Evolutionary conservation across 2,797 vertebrate species (phyloP).

Genomic region (Eulemur albifrons): DNA sequence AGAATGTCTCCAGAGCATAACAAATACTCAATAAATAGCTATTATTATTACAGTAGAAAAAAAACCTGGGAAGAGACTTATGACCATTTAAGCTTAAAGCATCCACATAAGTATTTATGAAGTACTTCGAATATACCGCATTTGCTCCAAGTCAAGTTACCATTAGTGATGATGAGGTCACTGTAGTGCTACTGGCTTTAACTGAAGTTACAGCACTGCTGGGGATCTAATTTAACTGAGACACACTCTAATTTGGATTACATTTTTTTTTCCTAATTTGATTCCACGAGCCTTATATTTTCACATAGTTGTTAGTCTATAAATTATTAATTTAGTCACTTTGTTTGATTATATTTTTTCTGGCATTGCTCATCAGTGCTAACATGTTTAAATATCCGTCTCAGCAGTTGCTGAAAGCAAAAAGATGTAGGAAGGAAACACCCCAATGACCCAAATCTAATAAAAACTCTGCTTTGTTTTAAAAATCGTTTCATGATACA

Average conservation of each 20-base stretch:
- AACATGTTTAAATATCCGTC: slow-evolving; percentile 69
- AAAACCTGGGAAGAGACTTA: slow-evolving; percentile 21
- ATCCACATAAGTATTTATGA: slow-evolving; percentile 43
- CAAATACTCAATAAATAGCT: slow-evolving; percentile 16
- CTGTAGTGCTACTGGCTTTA: slow-evolving; percentile 58
- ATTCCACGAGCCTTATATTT: slow-evolving; percentile 76
- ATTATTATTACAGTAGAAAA: neutral
- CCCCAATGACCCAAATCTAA: slow-evolving; percentile 55
- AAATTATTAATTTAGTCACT: slow-evolving; percentile 78
- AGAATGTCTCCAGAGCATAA: neutral
- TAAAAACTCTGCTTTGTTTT: slow-evolving; percentile 60
- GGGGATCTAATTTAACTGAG: slow-evolving; percentile 77
- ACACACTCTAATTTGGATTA: slow-evolving; percentile 71
- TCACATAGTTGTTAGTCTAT: slow-evolving; percentile 70
- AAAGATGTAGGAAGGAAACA: slow-evolving; percentile 52
- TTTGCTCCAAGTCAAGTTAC: slow-evolving; percentile 45
- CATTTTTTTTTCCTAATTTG: slow-evolving; percentile 72
- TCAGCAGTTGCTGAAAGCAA: slow-evolving; percentile 74
- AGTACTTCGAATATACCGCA: slow-evolving; percentile 22
- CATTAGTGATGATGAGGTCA: slow-evolving; percentile 64
- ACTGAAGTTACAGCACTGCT: slow-evolving; percentile 49
- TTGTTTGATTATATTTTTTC: slow-evolving; percentile 80
- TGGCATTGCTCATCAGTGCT: slow-evolving; percentile 73
- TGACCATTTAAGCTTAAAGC: neutral
- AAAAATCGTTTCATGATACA: neutral